These are phyloP conservation scores for Prinia subflava DNA, from an alignment of 2,113 vertebrate species.

Conservation along the genomic window DNA sequence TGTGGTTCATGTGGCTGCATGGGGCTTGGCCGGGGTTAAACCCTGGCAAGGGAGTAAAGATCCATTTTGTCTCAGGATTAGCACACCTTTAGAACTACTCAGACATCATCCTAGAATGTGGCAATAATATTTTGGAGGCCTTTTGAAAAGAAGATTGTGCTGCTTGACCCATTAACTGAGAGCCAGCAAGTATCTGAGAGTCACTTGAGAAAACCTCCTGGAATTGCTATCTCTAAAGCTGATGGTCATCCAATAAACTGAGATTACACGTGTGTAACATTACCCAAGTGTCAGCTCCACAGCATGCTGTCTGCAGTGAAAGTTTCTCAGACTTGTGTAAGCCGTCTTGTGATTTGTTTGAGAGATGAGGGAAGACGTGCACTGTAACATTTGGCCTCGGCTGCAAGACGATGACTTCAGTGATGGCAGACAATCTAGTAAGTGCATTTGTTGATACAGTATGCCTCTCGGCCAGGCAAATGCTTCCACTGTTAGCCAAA, in stretches of 20 bases:
- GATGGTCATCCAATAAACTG: constrained; percentile 26
- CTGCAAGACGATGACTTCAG: neutral
- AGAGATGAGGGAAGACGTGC: constrained; percentile 1
- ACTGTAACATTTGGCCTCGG: neutral
- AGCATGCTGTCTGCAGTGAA: neutral
- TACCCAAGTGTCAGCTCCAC: neutral
- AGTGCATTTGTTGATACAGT: constrained; percentile 63
- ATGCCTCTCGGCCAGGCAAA: neutral
- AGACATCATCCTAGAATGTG: neutral
- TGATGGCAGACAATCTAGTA: constrained; percentile 26
- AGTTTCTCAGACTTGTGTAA: constrained; percentile 44
- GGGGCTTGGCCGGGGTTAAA: neutral
- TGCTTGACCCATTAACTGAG: constrained; percentile 17
- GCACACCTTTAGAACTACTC: neutral
- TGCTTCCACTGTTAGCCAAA: constrained; percentile 52
- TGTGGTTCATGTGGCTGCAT: neutral
- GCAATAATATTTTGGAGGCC: neutral
- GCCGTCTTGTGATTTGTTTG: constrained; percentile 26
- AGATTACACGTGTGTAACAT: neutral
- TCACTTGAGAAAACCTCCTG: constrained; percentile 18
- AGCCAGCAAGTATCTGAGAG: constrained; percentile 20
- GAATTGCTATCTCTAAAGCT: constrained; percentile 35
- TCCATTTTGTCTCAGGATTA: neutral
- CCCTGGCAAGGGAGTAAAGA: neutral
- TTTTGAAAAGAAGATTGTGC: neutral